These are phyloP conservation scores for Ruditapes philippinarum DNA, from an alignment of 1,140 invertebrate species.

Conservation along the genomic window DNA sequence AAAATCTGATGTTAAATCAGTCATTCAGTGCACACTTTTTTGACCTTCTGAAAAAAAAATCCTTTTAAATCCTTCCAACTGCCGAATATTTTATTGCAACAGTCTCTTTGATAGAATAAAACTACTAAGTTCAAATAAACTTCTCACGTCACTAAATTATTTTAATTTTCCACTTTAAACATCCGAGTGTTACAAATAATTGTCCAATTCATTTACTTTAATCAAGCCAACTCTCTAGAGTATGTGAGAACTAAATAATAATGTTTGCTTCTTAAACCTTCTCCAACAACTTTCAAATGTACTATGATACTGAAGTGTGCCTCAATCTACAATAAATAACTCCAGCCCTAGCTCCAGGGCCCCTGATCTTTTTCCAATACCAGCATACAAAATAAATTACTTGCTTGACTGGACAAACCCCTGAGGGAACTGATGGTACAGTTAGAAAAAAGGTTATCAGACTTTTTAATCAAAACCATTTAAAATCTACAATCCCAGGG, in stretches of 20 bases:
- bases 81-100: too few species aligned
- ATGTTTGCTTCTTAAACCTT: background rate
- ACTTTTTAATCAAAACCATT: background rate
- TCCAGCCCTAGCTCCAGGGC: slow-evolving; percentile 8
- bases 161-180: background rate
- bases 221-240: background rate
- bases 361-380: slow-evolving; percentile 31
- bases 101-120: background rate
- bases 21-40: too few species aligned
- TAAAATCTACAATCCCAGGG: background rate
- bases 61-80: too few species aligned
- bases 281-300: slow-evolving; percentile 28
- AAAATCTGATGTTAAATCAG: too few species aligned
- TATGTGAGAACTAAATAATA: background rate
- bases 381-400: slow-evolving; percentile 6
- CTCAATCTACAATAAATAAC: background rate
- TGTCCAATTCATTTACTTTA: background rate
- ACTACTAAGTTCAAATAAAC: background rate
- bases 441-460: background rate
- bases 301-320: background rate
- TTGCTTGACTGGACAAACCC: background rate
- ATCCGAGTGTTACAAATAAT: background rate
- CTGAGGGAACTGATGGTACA: background rate
- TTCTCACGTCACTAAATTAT: background rate
- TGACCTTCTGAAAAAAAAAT: too few species aligned